A percentile compares a stretch with the other conserved stretches of the same genome.
These are phyloP conservation scores for Sylvicola cinctus DNA, from an alignment of 2,888 invertebrate genomes.

Conservation along the genomic window DNA sequence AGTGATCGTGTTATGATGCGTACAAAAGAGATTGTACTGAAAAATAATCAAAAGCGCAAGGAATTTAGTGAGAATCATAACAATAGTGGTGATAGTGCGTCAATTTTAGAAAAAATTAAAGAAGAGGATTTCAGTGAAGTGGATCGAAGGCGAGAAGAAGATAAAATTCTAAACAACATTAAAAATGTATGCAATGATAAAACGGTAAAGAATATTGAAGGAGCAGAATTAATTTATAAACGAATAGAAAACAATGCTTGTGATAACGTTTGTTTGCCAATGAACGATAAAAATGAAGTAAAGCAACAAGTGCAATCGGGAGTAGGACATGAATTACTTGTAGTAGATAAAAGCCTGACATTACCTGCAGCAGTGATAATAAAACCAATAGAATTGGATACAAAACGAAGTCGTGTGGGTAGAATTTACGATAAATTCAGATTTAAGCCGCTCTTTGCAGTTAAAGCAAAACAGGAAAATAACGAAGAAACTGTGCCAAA, in stretches of 20 bases:
- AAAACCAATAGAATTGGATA: too few species aligned
- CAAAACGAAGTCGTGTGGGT: constrained; percentile 7
- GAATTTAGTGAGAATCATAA: constrained; percentile 12
- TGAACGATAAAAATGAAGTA: not conserved
- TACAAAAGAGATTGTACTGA: constrained; percentile 14
- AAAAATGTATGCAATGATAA: not conserved
- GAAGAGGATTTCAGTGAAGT: constrained; percentile 5
- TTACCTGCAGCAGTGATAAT: too few species aligned
- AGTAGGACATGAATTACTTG: not conserved
- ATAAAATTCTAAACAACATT: not conserved
- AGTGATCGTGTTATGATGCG: constrained; percentile 17
- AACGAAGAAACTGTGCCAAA: constrained; percentile 1
- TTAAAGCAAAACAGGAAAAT: constrained; percentile 5
- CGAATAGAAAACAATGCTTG: not conserved
- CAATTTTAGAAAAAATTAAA: constrained; percentile 3
- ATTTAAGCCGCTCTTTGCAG: constrained; percentile 14
- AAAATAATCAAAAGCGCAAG: constrained; percentile 10
- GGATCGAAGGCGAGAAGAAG: too few species aligned
- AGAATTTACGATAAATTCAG: constrained; percentile 21
- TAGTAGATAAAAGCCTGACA: not conserved
- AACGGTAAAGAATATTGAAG: not conserved
- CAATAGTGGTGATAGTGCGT: constrained; percentile 3
- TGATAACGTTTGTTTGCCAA: not conserved
- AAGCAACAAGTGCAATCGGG: not conserved
- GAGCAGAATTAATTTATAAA: not conserved